Evolutionary conservation across 1,140 invertebrate species (phyloP).

Genomic region (Drosophila bifasciata): DNA sequence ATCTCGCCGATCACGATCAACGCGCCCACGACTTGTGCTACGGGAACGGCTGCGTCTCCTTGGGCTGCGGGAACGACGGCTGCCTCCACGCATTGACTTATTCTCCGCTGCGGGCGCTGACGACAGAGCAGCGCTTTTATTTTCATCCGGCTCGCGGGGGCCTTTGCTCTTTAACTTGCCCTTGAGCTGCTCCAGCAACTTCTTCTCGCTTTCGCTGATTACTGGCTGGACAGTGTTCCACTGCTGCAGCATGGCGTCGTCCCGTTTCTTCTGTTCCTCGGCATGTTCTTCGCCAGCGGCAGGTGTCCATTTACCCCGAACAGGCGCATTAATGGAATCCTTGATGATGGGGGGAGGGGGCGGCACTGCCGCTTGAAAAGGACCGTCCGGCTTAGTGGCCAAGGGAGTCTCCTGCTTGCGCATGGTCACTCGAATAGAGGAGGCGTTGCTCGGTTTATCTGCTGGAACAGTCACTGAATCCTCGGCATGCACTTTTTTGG

Average conservation of each 20-base stretch:
- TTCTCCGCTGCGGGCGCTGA: slow-evolving; percentile 35
- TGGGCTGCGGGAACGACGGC: slow-evolving; percentile 44
- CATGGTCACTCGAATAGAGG: slow-evolving; percentile 89
- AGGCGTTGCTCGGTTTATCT: slow-evolving; percentile 85
- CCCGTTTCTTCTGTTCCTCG: slow-evolving; percentile 68
- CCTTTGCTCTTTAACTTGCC: slow-evolving; percentile 83
- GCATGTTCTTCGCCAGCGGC: slow-evolving; percentile 25
- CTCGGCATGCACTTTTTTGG: slow-evolving; percentile 56
- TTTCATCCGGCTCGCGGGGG: slow-evolving; percentile 46
- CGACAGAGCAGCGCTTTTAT: slow-evolving; percentile 14
- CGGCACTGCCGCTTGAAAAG: slow-evolving; percentile 34
- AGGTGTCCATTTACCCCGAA: slow-evolving; percentile 79
- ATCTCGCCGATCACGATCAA: slow-evolving; percentile 40
- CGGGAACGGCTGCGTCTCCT: slow-evolving; percentile 55
- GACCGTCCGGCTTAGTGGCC: slow-evolving; percentile 10
- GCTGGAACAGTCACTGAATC: slow-evolving; percentile 8
- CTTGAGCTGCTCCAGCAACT: slow-evolving; percentile 86
- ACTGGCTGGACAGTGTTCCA: slow-evolving; percentile 87
- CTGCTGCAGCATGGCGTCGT: slow-evolving; percentile 86
- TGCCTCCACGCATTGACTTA: slow-evolving; percentile 32
- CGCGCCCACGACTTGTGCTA: slow-evolving; percentile 67
- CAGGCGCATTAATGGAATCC: slow-evolving; percentile 44
- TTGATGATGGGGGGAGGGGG: slow-evolving; percentile 66
- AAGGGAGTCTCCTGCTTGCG: slow-evolving; percentile 86
- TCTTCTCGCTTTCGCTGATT: slow-evolving; percentile 86